phyloP scores from a whole-genome alignment of 2,113 vertebrate genomes.

The Engystomops pustulosus region DNA sequence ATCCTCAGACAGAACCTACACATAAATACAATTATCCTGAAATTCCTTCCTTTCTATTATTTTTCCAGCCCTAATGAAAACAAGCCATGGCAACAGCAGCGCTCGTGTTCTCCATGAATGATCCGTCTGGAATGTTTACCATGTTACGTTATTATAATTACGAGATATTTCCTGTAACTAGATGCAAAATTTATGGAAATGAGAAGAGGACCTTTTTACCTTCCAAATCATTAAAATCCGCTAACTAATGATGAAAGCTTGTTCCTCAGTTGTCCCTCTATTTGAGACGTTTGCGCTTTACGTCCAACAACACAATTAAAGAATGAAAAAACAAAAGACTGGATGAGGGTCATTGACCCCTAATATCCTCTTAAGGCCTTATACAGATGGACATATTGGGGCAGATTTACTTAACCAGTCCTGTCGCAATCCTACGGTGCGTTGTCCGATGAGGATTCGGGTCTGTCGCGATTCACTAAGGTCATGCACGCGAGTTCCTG shows the following conservation, averaged over 20 bases:
- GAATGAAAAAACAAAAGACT: neutral
- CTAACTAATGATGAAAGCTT: neutral
- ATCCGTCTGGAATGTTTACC: neutral
- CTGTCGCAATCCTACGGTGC: no score
- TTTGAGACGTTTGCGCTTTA: neutral
- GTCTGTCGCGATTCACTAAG: no score
- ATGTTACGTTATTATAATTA: neutral
- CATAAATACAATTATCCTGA: neutral
- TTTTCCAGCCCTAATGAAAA: constrained; percentile 15
- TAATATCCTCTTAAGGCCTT: neutral
- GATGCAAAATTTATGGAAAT: neutral
- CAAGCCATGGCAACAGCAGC: neutral
- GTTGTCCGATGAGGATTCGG: no score
- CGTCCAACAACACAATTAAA: neutral
- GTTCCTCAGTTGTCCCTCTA: neutral
- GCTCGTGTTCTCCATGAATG: neutral
- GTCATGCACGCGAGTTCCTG: no score
- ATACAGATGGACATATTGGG: neutral
- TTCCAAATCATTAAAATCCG: neutral
- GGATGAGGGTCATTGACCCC: neutral
- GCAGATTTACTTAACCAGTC: no score
- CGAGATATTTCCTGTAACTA: neutral
- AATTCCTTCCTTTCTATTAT: neutral
- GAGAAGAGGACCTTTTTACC: constrained; percentile 4
- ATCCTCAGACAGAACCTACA: constrained; percentile 13